Percentiles rank a stretch among this genome's conserved stretches.
Conservation (phyloP, 2,797 vertebrate genomes). For the Vespertilio murinus region DNA sequence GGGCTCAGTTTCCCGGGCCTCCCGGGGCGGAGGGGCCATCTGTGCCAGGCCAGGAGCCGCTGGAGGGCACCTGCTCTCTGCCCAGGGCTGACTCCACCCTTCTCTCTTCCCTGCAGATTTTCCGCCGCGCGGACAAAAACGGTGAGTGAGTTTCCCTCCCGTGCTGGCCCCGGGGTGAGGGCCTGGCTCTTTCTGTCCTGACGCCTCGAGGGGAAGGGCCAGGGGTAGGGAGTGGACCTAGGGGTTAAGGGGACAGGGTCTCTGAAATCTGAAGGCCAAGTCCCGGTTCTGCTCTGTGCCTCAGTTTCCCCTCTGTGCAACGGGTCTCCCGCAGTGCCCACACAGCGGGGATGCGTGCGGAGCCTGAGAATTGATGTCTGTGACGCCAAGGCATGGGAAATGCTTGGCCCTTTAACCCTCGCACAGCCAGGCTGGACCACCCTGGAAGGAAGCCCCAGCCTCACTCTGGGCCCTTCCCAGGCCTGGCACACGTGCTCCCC, state of each 20-base stretch:
- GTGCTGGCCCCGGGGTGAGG: neutral
- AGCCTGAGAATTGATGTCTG: accelerated
- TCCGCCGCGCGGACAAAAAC: slow-evolving; percentile 88
- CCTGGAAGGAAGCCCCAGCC: neutral
- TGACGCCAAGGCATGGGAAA: accelerated
- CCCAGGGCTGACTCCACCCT: accelerated
- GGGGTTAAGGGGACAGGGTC: neutral
- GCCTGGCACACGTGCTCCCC: accelerated
- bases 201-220: neutral
- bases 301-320: neutral
- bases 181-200: neutral
- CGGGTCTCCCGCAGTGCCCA: neutral
- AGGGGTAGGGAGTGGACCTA: neutral
- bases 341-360: accelerated
- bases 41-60: neutral
- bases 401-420: accelerated
- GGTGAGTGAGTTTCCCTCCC: slow-evolving; percentile 84
- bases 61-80: neutral
- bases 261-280: neutral
- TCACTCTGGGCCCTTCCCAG: neutral
- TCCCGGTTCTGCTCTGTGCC: neutral
- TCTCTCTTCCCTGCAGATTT: slow-evolving; percentile 83
- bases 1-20: neutral
- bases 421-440: accelerated
- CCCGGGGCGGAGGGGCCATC: neutral